Percentiles rank a stretch among this genome's conserved stretches.
Evolutionary conservation across 2,888 invertebrate genomes (phyloP).

Genomic region (Sphecodes monilicornis): DNA sequence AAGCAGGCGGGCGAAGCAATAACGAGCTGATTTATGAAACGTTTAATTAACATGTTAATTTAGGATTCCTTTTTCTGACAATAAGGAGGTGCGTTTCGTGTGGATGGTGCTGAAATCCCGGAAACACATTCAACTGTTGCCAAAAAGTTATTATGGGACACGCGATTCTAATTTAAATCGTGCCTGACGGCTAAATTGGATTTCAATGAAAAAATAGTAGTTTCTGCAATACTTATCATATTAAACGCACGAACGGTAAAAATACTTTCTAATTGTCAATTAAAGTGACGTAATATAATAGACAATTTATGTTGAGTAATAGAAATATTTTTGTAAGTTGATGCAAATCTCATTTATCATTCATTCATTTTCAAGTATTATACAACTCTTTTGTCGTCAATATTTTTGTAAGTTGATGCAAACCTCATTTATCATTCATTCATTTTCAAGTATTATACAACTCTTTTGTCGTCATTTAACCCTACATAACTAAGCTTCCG

Average conservation of each 20-base stretch:
- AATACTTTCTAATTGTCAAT: background rate
- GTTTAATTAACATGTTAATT: slow-evolving; percentile 78
- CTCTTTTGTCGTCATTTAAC: background rate
- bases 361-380: background rate
- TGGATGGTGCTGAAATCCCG: background rate
- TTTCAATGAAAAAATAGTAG: background rate
- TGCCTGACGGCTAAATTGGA: background rate
- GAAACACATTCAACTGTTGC: background rate
- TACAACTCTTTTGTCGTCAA: background rate
- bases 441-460: background rate
- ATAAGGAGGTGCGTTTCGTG: background rate
- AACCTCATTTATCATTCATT: background rate
- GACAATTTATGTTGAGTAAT: background rate
- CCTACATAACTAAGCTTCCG: background rate
- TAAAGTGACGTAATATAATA: background rate
- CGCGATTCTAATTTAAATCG: background rate
- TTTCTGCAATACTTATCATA: too few species aligned
- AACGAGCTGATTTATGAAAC: slow-evolving; percentile 76
- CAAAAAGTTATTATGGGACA: slow-evolving; percentile 1
- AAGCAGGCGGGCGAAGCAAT: slow-evolving; percentile 64
- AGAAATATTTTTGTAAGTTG: background rate
- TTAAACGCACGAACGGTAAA: background rate
- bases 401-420: background rate
- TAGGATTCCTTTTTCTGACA: slow-evolving; percentile 60
- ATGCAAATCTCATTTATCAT: background rate